A percentile compares a stretch with the other conserved stretches of the same genome.
These are phyloP conservation scores for Pterostichus niger DNA, from an alignment of 2,888 invertebrate genomes.

Conservation along the genomic window DNA sequence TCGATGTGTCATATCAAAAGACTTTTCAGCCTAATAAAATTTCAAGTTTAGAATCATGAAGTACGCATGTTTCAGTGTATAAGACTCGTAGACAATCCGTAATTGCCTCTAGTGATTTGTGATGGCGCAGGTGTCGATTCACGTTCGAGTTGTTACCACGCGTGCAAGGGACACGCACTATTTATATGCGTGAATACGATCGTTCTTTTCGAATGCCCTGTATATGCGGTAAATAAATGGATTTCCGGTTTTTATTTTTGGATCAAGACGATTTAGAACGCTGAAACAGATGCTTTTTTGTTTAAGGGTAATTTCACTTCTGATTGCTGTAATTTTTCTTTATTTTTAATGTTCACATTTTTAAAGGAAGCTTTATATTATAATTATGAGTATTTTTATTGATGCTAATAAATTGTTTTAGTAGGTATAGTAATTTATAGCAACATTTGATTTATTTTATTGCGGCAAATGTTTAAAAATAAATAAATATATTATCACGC, in stretches of 20 bases:
- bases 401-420: too few species aligned
- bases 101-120: constrained; percentile 57
- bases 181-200: constrained; percentile 29
- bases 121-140: constrained; percentile 59
- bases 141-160: constrained; percentile 16
- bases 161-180: constrained; percentile 17
- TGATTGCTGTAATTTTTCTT: constrained; percentile 28
- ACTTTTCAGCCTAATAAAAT: constrained; percentile 17
- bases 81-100: constrained; percentile 52
- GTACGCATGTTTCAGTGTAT: constrained; percentile 22
- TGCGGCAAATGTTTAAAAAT: too few species aligned
- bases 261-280: constrained; percentile 1
- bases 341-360: background rate
- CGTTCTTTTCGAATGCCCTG: constrained; percentile 22
- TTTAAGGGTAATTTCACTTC: constrained; percentile 32
- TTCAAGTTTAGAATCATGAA: constrained; percentile 32
- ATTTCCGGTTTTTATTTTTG: constrained; percentile 44
- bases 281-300: constrained; percentile 5
- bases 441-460: too few species aligned
- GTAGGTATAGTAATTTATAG: too few species aligned
- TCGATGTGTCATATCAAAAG: constrained; percentile 58
- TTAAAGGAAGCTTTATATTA: background rate
- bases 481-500: too few species aligned
- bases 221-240: constrained; percentile 12
- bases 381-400: background rate